Evolutionary conservation across 2,113 vertebrate species (phyloP).

Genomic region (Passer montanus): DNA sequence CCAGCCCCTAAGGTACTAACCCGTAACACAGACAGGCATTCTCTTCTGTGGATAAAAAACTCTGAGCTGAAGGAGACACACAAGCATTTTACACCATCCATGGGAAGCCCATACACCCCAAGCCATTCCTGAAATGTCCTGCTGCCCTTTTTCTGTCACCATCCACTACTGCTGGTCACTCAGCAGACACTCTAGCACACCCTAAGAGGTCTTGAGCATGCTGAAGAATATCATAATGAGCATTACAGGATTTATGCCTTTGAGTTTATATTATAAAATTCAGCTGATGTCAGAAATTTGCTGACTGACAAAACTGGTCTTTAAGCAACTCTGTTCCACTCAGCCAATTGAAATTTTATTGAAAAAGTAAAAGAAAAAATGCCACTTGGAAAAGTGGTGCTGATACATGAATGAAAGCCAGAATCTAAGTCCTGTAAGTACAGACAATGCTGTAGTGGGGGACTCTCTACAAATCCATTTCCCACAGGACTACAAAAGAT

Average conservation of each 20-base stretch:
- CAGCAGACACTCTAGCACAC: background rate
- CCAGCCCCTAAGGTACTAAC: background rate
- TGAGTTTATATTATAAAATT: background rate
- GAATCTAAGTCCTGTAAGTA: background rate
- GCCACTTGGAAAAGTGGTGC: background rate
- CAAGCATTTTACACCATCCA: background rate
- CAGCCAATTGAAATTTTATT: background rate
- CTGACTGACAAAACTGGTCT: background rate
- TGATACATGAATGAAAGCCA: background rate
- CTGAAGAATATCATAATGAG: background rate
- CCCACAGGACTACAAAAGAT: background rate
- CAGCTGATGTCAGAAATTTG: background rate
- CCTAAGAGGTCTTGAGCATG: background rate
- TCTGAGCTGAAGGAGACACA: fast-evolving
- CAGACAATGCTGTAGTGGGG: background rate
- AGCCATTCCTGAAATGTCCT: background rate
- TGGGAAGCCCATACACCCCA: background rate
- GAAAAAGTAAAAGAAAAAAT: background rate
- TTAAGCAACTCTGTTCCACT: background rate
- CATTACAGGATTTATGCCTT: background rate
- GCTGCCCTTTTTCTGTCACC: background rate
- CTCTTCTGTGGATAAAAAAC: background rate
- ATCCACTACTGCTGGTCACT: background rate
- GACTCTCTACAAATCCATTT: too few species aligned
- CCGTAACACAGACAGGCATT: background rate